Percentiles rank a stretch among this genome's conserved stretches.
Conservation (phyloP, 2,113 vertebrate species). For the Cebus imitator region DNA sequence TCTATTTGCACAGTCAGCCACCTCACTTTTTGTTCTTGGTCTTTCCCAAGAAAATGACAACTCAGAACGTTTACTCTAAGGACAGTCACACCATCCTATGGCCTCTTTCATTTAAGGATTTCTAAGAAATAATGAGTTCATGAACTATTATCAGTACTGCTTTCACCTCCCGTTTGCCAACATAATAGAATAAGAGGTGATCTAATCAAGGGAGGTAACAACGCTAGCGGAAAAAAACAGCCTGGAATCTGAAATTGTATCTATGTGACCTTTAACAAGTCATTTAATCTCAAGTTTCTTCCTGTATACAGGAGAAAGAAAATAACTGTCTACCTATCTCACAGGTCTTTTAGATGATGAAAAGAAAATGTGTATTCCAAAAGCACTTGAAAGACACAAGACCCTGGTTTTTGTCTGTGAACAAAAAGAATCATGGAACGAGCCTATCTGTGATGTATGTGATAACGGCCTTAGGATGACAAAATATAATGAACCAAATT, state of each 20-base stretch:
- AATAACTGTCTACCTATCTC: neutral
- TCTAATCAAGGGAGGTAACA: neutral
- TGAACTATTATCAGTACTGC: neutral
- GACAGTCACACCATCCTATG: neutral
- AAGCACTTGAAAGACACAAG: neutral
- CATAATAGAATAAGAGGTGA: neutral
- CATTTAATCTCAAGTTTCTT: neutral
- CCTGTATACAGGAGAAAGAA: neutral
- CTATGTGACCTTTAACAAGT: neutral
- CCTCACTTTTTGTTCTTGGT: neutral
- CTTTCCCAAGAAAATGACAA: constrained; percentile 4
- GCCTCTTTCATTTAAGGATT: neutral
- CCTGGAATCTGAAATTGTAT: neutral
- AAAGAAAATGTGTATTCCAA: neutral
- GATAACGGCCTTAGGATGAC: neutral
- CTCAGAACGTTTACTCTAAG: neutral
- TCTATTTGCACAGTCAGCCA: neutral
- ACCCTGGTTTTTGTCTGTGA: neutral
- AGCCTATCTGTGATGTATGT: neutral
- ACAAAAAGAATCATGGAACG: neutral
- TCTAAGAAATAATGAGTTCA: neutral
- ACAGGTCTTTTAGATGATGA: neutral
- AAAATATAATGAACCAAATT: neutral
- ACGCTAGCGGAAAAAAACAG: neutral
- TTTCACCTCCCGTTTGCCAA: neutral